Conservation (phyloP, 2,113 vertebrate genomes). For the Rhinolophus ferrumequinum region DNA sequence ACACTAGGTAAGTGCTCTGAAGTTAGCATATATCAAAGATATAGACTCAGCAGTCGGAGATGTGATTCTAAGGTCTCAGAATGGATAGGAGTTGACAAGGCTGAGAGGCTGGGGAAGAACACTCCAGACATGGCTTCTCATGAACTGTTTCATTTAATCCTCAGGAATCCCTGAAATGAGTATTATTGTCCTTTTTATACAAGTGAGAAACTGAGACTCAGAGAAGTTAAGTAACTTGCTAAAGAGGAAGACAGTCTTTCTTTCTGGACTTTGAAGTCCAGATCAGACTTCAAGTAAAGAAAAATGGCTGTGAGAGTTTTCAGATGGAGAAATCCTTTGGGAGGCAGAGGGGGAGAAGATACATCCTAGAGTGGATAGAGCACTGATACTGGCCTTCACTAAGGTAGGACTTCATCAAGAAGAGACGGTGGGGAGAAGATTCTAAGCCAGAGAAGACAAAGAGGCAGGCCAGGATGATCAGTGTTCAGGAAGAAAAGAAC, state of each 20-base stretch:
- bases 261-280: not conserved
- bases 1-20: not conserved
- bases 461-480: not conserved
- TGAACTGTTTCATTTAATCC: not conserved
- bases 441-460: not conserved
- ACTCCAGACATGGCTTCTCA: not conserved
- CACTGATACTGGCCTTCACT: not conserved
- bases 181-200: not conserved
- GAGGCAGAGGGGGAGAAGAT: accelerated
- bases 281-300: not conserved
- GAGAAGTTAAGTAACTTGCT: not conserved
- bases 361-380: not conserved
- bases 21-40: not conserved
- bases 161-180: not conserved
- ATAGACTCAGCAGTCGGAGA: not conserved
- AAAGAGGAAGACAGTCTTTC: not conserved
- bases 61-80: not conserved
- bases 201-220: conserved; percentile 46
- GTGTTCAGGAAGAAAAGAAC: not conserved
- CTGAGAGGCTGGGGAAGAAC: not conserved
- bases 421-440: not conserved
- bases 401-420: not conserved
- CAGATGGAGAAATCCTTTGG: not conserved
- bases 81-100: not conserved
- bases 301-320: not conserved